A percentile compares a stretch with the other conserved stretches of the same genome.
phyloP scores from a whole-genome alignment of 2,113 vertebrate genomes.

The Pterocles burchelli region DNA sequence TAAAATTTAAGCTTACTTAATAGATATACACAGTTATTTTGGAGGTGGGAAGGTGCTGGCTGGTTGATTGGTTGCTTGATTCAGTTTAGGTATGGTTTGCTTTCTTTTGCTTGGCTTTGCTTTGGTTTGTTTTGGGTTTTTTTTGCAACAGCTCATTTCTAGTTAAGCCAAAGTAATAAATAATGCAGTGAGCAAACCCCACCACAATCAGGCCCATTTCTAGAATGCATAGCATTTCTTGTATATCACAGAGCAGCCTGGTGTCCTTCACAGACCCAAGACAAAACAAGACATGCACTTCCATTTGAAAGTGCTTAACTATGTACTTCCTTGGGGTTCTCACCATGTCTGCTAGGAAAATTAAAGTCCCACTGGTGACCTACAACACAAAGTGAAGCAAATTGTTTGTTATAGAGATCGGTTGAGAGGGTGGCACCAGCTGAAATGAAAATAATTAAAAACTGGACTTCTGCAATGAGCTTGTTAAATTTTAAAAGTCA shows the following conservation, averaged over 20 bases:
- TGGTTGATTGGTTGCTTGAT: not conserved
- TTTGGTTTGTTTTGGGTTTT: not conserved
- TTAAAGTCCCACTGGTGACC: not conserved
- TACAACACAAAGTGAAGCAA: not conserved
- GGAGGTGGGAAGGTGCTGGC: fast-evolving
- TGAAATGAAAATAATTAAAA: slow-evolving; percentile 60
- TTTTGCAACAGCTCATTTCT: not conserved
- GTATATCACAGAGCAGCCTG: not conserved
- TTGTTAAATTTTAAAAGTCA: slow-evolving; percentile 59
- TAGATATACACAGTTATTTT: not conserved
- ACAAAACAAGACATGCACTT: not conserved
- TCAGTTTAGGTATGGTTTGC: not conserved
- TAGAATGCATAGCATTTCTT: not conserved
- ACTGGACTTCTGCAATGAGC: not conserved
- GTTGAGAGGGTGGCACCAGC: not conserved
- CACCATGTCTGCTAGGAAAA: not conserved
- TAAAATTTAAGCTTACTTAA: not conserved
- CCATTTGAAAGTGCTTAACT: not conserved
- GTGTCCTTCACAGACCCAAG: not conserved
- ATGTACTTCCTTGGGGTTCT: not conserved
- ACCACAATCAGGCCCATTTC: not conserved
- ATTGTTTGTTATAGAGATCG: not conserved
- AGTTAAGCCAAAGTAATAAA: not conserved
- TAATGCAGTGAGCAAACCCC: not conserved
- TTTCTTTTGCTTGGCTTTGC: not conserved